A percentile compares a stretch with the other conserved stretches of the same genome.
phyloP scores from a whole-genome alignment of 2,888 invertebrate species.

The Agrypnus murinus region DNA sequence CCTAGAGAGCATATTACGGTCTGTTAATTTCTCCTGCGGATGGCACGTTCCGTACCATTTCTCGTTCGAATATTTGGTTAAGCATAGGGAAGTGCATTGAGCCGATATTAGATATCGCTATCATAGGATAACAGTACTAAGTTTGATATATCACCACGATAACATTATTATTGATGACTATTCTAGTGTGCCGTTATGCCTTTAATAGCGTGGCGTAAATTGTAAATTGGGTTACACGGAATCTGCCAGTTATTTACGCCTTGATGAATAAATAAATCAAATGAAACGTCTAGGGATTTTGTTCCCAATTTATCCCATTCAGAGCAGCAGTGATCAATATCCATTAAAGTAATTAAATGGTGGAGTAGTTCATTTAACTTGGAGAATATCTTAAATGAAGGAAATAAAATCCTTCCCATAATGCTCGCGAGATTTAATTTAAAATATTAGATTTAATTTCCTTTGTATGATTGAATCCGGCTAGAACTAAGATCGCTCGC shows the following conservation, averaged over 20 bases:
- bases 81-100: constrained; percentile 37
- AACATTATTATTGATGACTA: constrained; percentile 46
- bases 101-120: constrained; percentile 46
- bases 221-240: constrained; percentile 43
- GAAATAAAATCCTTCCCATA: constrained; percentile 56
- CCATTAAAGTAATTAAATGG: constrained; percentile 61
- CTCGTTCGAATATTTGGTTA: constrained; percentile 42
- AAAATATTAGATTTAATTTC: constrained; percentile 60
- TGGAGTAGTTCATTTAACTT: constrained; percentile 59
- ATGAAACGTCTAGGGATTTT: constrained; percentile 45
- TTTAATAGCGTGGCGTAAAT: constrained; percentile 36
- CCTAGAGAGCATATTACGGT: constrained; percentile 21
- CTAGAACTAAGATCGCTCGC: constrained; percentile 32
- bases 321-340: constrained; percentile 55
- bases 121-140: constrained; percentile 40
- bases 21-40: constrained; percentile 31
- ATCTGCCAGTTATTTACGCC: constrained; percentile 44
- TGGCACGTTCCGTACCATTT: constrained; percentile 37
- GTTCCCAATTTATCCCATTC: constrained; percentile 52
- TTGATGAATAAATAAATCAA: constrained; percentile 49
- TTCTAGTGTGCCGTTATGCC: constrained; percentile 42
- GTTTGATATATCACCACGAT: constrained; percentile 46
- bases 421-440: constrained; percentile 54
- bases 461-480: constrained; percentile 55
- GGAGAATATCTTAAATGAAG: constrained; percentile 58